Evolutionary conservation across 1,140 invertebrate genomes (phyloP).

Genomic region (Drosophila orena): DNA sequence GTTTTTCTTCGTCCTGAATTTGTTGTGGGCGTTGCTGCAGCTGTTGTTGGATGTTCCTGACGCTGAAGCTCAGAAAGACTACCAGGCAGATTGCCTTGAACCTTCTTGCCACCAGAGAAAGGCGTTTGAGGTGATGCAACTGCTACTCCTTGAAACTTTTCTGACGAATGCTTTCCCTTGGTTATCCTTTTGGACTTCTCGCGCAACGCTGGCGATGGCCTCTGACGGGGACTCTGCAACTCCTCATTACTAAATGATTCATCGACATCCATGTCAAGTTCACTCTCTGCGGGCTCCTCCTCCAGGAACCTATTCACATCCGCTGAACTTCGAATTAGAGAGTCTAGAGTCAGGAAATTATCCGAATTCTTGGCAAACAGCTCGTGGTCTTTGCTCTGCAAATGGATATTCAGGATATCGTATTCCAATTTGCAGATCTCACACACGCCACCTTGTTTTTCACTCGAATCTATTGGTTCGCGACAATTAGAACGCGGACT

Average conservation of each 20-base stretch:
- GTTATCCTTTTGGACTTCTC: slow-evolving; percentile 78
- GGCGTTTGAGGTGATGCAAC: slow-evolving; percentile 39
- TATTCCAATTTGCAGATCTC: slow-evolving; percentile 91
- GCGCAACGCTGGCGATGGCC: slow-evolving; percentile 69
- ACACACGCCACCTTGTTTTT: slow-evolving; percentile 89
- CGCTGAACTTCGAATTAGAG: slow-evolving; percentile 86
- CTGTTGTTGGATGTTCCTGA: slow-evolving; percentile 35
- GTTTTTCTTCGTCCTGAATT: slow-evolving; percentile 55
- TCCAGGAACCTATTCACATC: slow-evolving; percentile 69
- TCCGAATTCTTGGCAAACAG: slow-evolving; percentile 89
- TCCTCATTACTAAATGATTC: slow-evolving; percentile 59
- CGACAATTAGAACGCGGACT: slow-evolving; percentile 60
- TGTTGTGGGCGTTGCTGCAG: slow-evolving; percentile 30
- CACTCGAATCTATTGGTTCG: slow-evolving; percentile 67
- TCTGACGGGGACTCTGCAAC: slow-evolving; percentile 30
- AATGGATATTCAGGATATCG: slow-evolving; percentile 88
- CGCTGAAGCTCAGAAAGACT: slow-evolving; percentile 44
- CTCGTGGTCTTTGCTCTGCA: slow-evolving; percentile 89
- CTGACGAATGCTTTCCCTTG: slow-evolving; percentile 78
- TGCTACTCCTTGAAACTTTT: slow-evolving; percentile 67
- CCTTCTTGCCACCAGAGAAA: slow-evolving; percentile 34
- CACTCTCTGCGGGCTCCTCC: slow-evolving; percentile 51
- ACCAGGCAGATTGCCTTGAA: slow-evolving; percentile 10
- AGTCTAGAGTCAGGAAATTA: slow-evolving; percentile 90
- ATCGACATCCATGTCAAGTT: slow-evolving; percentile 77